Evolutionary conservation across 2,888 invertebrate genomes (phyloP), one percentile per base, ranked within the genome.

Genomic region (Thecophora atra): DNA sequence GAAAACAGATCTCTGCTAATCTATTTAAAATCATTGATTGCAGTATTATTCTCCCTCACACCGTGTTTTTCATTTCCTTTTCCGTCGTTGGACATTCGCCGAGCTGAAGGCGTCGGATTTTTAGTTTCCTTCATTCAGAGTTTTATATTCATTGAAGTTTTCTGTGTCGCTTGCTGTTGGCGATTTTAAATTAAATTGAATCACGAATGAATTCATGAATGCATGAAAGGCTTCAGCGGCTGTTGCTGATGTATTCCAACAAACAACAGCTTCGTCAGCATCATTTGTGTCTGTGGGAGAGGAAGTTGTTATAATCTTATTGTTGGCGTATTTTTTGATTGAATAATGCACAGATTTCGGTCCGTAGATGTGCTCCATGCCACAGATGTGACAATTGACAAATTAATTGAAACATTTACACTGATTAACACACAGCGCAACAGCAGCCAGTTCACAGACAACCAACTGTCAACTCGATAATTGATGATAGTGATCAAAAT

Each of bases 21-120:
- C 67, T 63, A 68, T 72, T 72, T 72, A 67, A 71, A 72, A 63
- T 26, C 68, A 66, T 65, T 71, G 44, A 66, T 15, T n/a, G 56
- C 19, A 37, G 42, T 68, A 30, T 58, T 69, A 64, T 63, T 21
- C 44, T 37, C 69, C 51, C 47, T 13, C 56, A 17, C 44, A 26
- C 13, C 30, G 37, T 52, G 54, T 51, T 21, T 19, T 21, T 42
- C 17, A n/a, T n/a, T 26, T 26, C 24, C 37, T 6, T 21, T 54
- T 28, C 66, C n/a, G n/a, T n/a, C 2, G n/a, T 7, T 21, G n/a
- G 63, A 17, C 30, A 17, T 17, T 19, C 30, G 5, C 42, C 24
- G n/a, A n/a, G n/a, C n/a, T n/a, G n/a, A n/a, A n/a, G n/a, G n/a
- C n/a, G n/a, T n/a, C n/a, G n/a, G n/a, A n/a, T n/a, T n/a, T 64